phyloP scores from a whole-genome alignment of 2,113 vertebrate species.

The Antechinus flavipes region DNA sequence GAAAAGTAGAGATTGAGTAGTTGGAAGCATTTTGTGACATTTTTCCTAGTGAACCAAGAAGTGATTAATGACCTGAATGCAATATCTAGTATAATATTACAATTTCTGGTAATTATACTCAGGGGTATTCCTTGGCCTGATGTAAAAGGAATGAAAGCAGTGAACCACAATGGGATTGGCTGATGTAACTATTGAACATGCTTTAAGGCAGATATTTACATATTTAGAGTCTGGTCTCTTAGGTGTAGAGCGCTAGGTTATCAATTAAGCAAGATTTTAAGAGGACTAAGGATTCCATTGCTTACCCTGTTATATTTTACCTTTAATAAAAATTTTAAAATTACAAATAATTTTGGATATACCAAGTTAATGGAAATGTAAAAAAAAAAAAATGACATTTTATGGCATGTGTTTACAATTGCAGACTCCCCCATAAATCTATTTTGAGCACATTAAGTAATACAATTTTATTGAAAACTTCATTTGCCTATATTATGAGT shows the following conservation, averaged over 20 bases:
- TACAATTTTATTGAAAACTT: not conserved
- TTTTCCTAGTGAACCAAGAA: conserved; percentile 43
- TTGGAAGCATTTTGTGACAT: conserved; percentile 19
- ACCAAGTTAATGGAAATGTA: not conserved
- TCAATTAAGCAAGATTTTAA: not conserved
- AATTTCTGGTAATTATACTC: conserved; percentile 77
- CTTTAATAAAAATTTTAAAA: not conserved
- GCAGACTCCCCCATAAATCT: not conserved
- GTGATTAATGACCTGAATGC: conserved; percentile 61
- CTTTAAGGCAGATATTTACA: conserved; percentile 51
- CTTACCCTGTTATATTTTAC: accelerated
- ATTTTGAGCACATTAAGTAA: not conserved
- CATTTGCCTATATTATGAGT: not conserved
- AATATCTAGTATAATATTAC: conserved; percentile 68
- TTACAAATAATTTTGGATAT: conserved; percentile 26
- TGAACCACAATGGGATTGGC: conserved; percentile 67
- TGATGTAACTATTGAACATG: conserved; percentile 84
- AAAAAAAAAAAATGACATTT: conserved; percentile 1
- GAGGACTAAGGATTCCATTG: not conserved
- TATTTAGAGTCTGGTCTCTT: not conserved
- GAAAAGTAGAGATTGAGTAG: not conserved
- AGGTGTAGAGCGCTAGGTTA: not conserved
- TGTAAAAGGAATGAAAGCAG: conserved; percentile 85
- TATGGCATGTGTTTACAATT: conserved; percentile 25
- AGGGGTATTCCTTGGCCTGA: conserved; percentile 77